phyloP scores from a whole-genome alignment of 2,113 vertebrate species.

The Actinemys pallida region DNA sequence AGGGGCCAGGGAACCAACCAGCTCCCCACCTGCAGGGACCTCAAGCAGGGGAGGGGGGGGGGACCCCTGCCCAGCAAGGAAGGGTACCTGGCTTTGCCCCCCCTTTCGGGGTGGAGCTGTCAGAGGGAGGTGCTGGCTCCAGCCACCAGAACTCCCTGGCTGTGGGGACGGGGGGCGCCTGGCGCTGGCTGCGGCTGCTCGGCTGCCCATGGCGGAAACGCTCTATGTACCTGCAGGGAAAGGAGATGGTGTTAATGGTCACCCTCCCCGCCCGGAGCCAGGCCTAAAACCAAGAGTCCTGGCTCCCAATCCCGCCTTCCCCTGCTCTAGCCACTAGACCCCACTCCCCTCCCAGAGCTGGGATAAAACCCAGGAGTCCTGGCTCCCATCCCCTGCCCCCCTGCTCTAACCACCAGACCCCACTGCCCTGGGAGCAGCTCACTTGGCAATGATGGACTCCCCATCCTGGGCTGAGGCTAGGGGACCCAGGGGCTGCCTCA shows the following conservation, averaged over 20 bases:
- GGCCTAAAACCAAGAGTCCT: background rate
- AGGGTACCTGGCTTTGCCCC: conserved; percentile 31
- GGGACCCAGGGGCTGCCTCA: background rate
- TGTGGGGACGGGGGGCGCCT: conserved; percentile 40
- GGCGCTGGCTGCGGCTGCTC: conserved; percentile 84
- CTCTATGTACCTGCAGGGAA: conserved; percentile 83
- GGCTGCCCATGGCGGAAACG: conserved; percentile 88
- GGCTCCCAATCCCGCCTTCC: background rate
- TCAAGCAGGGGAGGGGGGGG: background rate
- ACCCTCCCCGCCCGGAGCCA: background rate
- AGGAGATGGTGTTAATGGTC: background rate
- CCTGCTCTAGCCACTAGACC: background rate
- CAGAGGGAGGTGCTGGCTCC: conserved; percentile 57
- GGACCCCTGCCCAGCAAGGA: background rate
- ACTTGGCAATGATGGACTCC: conserved; percentile 86
- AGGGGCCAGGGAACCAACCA: background rate
- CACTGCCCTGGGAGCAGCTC: background rate
- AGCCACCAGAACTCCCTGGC: conserved; percentile 86
- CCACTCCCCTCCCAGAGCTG: background rate
- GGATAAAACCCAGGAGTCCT: background rate
- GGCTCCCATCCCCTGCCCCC: too few species aligned
- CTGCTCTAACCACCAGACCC: too few species aligned
- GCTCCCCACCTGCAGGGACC: too few species aligned
- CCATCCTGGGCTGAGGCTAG: conserved; percentile 14
- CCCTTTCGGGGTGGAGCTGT: conserved; percentile 62